Evolutionary conservation across 2,113 vertebrate genomes (phyloP).

Genomic region (Varanus salvator): DNA sequence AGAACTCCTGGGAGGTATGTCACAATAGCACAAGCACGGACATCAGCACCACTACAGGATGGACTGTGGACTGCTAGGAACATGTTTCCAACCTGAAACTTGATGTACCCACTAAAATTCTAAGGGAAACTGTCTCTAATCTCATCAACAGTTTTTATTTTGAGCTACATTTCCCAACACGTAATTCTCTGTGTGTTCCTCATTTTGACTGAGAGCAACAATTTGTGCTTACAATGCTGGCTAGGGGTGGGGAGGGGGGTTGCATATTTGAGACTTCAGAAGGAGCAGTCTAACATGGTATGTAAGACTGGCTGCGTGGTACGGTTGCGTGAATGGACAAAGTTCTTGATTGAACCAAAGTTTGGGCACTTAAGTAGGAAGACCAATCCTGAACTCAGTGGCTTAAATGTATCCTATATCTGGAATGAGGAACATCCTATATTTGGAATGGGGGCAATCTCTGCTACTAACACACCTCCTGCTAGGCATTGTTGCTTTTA

Average conservation of each 20-base stretch:
- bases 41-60: not conserved
- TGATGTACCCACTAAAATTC: not conserved
- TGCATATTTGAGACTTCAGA: not conserved
- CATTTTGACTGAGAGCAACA: not conserved
- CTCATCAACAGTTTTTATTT: not conserved
- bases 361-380: not conserved
- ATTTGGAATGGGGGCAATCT: no score
- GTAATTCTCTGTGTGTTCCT: not conserved
- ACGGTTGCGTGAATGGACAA: not conserved
- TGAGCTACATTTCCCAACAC: not conserved
- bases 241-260: not conserved
- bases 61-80: no score
- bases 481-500: no score
- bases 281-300: not conserved
- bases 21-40: not conserved
- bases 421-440: no score
- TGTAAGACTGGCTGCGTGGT: not conserved
- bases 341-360: not conserved
- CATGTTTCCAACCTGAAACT: not conserved
- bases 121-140: not conserved
- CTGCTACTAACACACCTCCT: no score
- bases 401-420: no score
- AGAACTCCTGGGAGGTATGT: not conserved
- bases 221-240: not conserved
- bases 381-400: no score